These are phyloP conservation scores for Ophraella communa DNA, from an alignment of 2,888 invertebrate species.

Conservation along the genomic window DNA sequence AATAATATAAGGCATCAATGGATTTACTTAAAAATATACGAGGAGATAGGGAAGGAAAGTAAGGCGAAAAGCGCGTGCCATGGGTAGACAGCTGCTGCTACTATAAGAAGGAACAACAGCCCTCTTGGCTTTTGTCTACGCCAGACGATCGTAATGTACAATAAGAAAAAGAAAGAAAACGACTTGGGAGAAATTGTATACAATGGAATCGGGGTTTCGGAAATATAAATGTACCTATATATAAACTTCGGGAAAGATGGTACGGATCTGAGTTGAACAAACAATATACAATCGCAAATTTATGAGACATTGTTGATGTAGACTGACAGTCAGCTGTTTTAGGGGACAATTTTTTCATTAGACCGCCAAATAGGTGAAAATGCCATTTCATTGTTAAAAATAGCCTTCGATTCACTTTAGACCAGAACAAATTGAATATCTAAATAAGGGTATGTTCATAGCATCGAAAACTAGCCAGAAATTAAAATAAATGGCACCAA, in stretches of 20 bases:
- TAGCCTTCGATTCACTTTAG: neutral
- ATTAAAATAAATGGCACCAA: no score
- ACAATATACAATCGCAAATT: constrained; percentile 29
- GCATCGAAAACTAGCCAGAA: no score
- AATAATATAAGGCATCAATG: constrained; percentile 35
- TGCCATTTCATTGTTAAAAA: neutral
- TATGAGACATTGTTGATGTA: constrained; percentile 26
- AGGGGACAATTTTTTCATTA: constrained; percentile 14
- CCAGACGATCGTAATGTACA: constrained; percentile 43
- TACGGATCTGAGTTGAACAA: constrained; percentile 10
- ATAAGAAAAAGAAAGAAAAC: constrained; percentile 34
- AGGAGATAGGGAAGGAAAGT: constrained; percentile 38
- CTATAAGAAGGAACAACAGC: constrained; percentile 25
- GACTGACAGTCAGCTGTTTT: constrained; percentile 28
- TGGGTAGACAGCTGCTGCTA: constrained; percentile 41
- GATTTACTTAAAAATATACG: constrained; percentile 37
- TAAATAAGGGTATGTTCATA: neutral
- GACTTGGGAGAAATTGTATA: constrained; percentile 32
- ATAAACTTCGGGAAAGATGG: constrained; percentile 14
- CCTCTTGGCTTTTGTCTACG: constrained; percentile 38
- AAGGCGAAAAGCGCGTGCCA: constrained; percentile 45
- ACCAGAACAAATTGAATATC: neutral
- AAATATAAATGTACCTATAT: constrained; percentile 17
- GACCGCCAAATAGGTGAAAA: neutral
- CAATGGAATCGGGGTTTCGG: constrained; percentile 37